Percentiles rank a stretch among this genome's conserved stretches.
Conservation (phyloP, 2,888 invertebrate species). For the Lacanobia wlatinum region DNA sequence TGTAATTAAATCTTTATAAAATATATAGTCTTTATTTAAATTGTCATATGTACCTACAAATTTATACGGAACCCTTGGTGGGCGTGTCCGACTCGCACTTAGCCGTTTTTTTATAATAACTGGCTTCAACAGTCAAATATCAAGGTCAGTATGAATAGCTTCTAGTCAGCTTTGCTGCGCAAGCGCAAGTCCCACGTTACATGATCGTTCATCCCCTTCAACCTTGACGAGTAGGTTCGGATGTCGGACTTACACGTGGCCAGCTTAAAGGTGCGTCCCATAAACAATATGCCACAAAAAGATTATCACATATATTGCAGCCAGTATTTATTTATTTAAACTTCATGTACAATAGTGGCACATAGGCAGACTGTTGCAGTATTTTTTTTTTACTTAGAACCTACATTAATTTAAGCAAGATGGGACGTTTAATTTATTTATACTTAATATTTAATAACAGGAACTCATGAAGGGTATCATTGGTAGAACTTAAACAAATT, state of each 20-base stretch:
- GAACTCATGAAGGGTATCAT: slow-evolving; percentile 1
- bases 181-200: slow-evolving; percentile 51
- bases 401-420: too few relatives aligned
- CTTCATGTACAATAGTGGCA: too few relatives aligned
- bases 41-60: too few relatives aligned
- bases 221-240: slow-evolving; percentile 74
- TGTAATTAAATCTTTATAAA: too few relatives aligned
- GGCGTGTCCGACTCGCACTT: too few relatives aligned
- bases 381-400: not conserved
- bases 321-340: too few relatives aligned
- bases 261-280: slow-evolving; percentile 58
- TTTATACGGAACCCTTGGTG: too few relatives aligned
- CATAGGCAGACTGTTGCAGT: too few relatives aligned
- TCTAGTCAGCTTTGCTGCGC: slow-evolving; percentile 40
- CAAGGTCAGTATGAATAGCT: slow-evolving; percentile 49
- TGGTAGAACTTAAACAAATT: not conserved
- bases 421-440: too few relatives aligned
- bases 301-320: not conserved
- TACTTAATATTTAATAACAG: too few relatives aligned
- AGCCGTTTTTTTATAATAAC: slow-evolving; percentile 16
- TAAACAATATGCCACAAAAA: not conserved
- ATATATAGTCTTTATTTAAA: too few relatives aligned
- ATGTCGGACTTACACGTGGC: slow-evolving; percentile 75
- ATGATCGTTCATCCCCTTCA: slow-evolving; percentile 65
- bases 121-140: slow-evolving; percentile 16